Evolutionary conservation across 2,797 vertebrate genomes (phyloP).

Genomic region (Poecilia picta): DNA sequence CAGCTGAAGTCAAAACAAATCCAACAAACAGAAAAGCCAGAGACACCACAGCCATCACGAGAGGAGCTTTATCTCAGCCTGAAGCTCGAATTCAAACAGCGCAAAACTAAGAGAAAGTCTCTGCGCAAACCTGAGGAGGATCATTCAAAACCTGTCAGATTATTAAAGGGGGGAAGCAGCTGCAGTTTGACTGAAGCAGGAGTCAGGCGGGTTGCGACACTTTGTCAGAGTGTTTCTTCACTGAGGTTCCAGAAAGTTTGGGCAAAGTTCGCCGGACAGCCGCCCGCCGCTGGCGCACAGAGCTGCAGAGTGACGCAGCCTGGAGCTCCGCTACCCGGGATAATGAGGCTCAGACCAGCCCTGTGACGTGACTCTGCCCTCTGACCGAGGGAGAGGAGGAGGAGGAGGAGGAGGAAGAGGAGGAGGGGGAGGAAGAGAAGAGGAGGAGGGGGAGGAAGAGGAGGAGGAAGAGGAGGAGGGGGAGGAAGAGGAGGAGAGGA

Average conservation of each 20-base stretch:
- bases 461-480: conserved; percentile 21
- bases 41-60: conserved; percentile 90
- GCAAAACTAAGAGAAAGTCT: not conserved
- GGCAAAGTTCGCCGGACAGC: conserved; percentile 60
- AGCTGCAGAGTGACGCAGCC: conserved; percentile 64
- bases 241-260: conserved; percentile 51
- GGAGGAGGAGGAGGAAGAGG: too few species aligned
- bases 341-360: conserved; percentile 83
- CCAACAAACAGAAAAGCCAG: conserved; percentile 83
- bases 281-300: conserved; percentile 48
- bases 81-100: conserved; percentile 3
- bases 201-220: conserved; percentile 68
- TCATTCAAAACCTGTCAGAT: conserved; percentile 47
- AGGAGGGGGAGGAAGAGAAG: too few species aligned
- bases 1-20: conserved; percentile 84
- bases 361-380: conserved; percentile 78
- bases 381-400: conserved; percentile 38
- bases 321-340: conserved; percentile 67
- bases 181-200: conserved; percentile 15
- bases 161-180: conserved; percentile 6
- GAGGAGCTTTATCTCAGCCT: conserved; percentile 61
- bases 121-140: conserved; percentile 43
- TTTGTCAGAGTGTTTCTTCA: conserved; percentile 55
- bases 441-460: conserved; percentile 32
- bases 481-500: too few species aligned